Conservation (phyloP, 1,140 invertebrate genomes). For the Ephestia elutella region DNA sequence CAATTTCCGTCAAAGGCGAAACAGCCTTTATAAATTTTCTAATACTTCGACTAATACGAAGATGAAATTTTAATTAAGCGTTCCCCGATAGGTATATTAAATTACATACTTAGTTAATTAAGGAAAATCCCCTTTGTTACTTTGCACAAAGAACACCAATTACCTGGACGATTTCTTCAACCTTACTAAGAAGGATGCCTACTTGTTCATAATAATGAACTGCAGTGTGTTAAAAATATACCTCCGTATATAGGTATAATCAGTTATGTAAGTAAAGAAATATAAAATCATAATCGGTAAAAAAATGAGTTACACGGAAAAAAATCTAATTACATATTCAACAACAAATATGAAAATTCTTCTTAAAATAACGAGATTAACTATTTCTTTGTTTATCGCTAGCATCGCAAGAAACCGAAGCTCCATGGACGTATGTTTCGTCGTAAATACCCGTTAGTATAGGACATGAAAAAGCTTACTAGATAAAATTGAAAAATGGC, state of each 20-base stretch:
- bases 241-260: too few species aligned
- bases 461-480: slow-evolving; percentile 4
- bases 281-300: too few species aligned
- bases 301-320: too few species aligned
- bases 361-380: too few species aligned
- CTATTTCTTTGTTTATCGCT: too few species aligned
- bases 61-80: slow-evolving; percentile 9
- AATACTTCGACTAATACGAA: not conserved
- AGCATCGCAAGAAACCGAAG: slow-evolving; percentile 4
- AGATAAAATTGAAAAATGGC: slow-evolving; percentile 5
- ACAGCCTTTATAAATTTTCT: slow-evolving; percentile 4
- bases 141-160: slow-evolving; percentile 8
- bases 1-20: not conserved
- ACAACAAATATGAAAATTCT: too few species aligned
- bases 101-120: slow-evolving; percentile 11
- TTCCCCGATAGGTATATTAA: slow-evolving; percentile 6
- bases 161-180: slow-evolving; percentile 3
- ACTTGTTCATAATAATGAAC: too few species aligned
- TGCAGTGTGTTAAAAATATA: too few species aligned
- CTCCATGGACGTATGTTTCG: not conserved
- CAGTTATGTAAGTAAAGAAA: too few species aligned
- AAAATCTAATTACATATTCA: too few species aligned
- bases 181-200: not conserved
- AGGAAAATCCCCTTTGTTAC: slow-evolving; percentile 5
- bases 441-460: not conserved